Evolutionary conservation across 2,888 invertebrate species (phyloP).

Genomic region (Lepeophtheirus nordmannii): DNA sequence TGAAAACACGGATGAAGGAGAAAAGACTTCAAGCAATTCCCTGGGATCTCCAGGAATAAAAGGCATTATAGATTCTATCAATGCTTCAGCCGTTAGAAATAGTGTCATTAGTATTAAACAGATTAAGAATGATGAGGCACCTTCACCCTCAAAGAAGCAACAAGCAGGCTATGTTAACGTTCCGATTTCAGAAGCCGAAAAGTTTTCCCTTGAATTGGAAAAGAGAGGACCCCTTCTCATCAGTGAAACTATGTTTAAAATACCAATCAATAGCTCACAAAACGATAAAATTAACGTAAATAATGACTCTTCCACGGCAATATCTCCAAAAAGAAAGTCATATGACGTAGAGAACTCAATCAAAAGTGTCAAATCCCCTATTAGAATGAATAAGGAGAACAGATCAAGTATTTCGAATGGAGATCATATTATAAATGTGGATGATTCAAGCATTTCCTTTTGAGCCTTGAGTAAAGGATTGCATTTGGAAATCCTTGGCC

Average conservation of each 20-base stretch:
- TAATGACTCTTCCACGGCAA: background rate
- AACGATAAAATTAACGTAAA: background rate
- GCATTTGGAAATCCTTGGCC: too few relatives aligned
- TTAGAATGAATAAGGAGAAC: background rate
- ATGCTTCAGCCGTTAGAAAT: background rate
- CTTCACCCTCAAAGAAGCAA: background rate
- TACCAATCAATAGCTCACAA: background rate
- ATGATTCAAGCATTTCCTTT: too few relatives aligned
- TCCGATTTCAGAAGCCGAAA: background rate
- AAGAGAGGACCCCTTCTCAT: background rate
- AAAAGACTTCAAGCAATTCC: background rate
- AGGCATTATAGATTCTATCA: background rate
- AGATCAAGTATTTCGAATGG: too few relatives aligned
- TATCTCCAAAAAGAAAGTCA: background rate
- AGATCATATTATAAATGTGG: too few relatives aligned
- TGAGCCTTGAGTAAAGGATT: too few relatives aligned
- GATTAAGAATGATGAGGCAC: background rate
- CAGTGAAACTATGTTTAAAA: background rate
- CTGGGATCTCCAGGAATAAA: conserved; percentile 1
- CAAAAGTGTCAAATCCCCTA: background rate
- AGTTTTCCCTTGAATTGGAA: background rate
- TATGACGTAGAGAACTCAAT: background rate
- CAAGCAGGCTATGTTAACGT: background rate
- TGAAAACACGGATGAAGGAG: conserved; percentile 3
- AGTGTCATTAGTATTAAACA: background rate